Percentiles rank a stretch among this genome's conserved stretches.
Evolutionary conservation across 2,888 invertebrate genomes (phyloP).

Genomic region (Drosophila silvestris): DNA sequence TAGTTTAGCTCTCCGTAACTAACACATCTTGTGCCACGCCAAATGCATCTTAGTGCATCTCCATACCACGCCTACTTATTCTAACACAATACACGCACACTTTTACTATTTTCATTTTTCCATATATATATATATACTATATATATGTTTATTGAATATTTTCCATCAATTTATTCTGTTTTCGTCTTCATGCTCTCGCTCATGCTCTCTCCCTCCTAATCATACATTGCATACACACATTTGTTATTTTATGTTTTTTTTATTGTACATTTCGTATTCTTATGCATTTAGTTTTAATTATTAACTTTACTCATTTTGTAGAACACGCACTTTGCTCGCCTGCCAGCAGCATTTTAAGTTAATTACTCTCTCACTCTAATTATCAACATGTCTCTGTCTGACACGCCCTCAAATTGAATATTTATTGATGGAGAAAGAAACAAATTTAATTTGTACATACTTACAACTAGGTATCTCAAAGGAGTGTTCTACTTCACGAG

Average conservation of each 20-base stretch:
- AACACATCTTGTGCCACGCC: constrained; percentile 11
- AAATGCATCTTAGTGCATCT: not conserved
- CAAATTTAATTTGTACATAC: constrained; percentile 46
- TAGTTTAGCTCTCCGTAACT: constrained; percentile 6
- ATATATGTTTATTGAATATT: constrained; percentile 12
- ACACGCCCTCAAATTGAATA: not conserved
- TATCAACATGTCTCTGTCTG: not conserved
- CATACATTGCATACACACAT: not conserved
- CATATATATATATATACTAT: too few relatives aligned
- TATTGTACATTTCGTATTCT: not conserved
- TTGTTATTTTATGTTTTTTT: not conserved
- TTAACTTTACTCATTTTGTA: not conserved
- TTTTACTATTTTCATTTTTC: not conserved
- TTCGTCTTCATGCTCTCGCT: not conserved
- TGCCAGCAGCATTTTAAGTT: constrained; percentile 13
- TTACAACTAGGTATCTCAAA: constrained; percentile 10
- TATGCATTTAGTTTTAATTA: not conserved
- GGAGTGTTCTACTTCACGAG: constrained; percentile 19
- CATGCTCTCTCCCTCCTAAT: not conserved
- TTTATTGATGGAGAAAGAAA: constrained; percentile 21
- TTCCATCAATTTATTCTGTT: not conserved
- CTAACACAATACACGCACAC: not conserved
- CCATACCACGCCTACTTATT: not conserved
- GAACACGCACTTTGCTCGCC: not conserved
- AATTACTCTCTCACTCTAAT: not conserved